Evolutionary conservation across 1,140 invertebrate genomes (phyloP).

Genomic region (Heliconius congener): DNA sequence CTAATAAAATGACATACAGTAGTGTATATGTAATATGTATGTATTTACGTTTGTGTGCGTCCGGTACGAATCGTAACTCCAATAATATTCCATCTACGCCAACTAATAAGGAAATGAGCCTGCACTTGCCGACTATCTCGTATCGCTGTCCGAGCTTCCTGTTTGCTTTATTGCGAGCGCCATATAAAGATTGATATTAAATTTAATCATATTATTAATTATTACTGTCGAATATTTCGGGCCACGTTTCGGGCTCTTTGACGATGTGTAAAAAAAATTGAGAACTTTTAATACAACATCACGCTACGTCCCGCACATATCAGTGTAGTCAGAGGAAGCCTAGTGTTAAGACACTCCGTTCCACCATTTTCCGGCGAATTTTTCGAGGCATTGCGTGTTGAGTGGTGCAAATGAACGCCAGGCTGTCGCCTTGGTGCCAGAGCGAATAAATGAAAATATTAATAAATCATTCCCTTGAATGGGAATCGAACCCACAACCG

Average conservation of each 20-base stretch:
- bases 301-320: too few species aligned
- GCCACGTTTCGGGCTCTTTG: not conserved
- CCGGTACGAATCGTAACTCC: constrained; percentile 40
- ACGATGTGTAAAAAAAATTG: too few species aligned
- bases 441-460: too few species aligned
- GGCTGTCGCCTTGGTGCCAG: too few species aligned
- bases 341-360: too few species aligned
- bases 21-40: not conserved
- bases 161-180: constrained; percentile 47
- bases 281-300: too few species aligned
- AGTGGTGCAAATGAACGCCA: too few species aligned
- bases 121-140: constrained; percentile 61
- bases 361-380: too few species aligned
- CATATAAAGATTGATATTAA: constrained; percentile 36
- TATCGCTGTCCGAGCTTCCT: constrained; percentile 58
- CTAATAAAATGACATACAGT: not conserved
- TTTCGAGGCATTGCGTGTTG: too few species aligned
- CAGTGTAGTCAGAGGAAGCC: too few species aligned
- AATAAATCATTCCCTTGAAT: too few species aligned
- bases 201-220: constrained; percentile 14
- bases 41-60: constrained; percentile 12
- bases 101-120: constrained; percentile 65
- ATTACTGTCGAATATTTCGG: not conserved
- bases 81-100: constrained; percentile 49
- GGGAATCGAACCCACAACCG: too few species aligned